These are phyloP conservation scores for Hydrozoanthus tunicans DNA, from an alignment of 64 coral and sea anemone species.

Conservation along the genomic window DNA sequence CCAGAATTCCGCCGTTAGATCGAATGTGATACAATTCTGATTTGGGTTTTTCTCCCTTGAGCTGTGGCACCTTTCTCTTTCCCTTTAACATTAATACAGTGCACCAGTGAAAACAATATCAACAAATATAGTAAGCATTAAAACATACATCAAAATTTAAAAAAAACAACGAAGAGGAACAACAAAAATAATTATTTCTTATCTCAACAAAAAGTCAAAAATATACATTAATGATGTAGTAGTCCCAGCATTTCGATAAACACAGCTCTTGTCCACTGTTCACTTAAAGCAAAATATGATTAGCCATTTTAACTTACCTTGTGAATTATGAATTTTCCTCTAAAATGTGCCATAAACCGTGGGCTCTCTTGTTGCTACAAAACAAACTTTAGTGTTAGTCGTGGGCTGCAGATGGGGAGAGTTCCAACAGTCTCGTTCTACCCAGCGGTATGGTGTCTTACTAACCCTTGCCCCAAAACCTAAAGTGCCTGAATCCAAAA, in stretches of 20 bases:
- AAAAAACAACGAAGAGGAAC: not conserved
- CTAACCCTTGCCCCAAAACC: too few species aligned
- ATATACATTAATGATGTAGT: not conserved
- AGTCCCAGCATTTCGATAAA: too few species aligned
- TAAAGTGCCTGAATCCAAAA: too few species aligned
- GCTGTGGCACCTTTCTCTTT: slow-evolving; percentile 68
- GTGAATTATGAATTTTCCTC: slow-evolving; percentile 99
- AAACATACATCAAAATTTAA: not conserved
- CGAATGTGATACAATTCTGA: slow-evolving; percentile 94
- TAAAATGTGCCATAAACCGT: slow-evolving; percentile 95
- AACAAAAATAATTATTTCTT: not conserved
- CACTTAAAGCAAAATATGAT: not conserved
- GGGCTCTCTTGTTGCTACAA: slow-evolving; percentile 98
- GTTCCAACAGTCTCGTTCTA: too few species aligned
- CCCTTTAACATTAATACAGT: slow-evolving; percentile 56
- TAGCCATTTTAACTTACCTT: slow-evolving; percentile 46
- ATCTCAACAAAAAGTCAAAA: not conserved
- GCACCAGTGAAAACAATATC: not conserved
- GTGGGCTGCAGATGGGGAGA: too few species aligned
- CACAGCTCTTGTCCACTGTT: not conserved
- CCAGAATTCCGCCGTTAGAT: slow-evolving; percentile 95
- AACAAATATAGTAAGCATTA: not conserved
- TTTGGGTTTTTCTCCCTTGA: slow-evolving; percentile 75
- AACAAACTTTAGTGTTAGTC: not conserved
- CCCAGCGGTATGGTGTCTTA: too few species aligned